Evolutionary conservation across 2,113 vertebrate species (phyloP).

Genomic region (Grus americana): DNA sequence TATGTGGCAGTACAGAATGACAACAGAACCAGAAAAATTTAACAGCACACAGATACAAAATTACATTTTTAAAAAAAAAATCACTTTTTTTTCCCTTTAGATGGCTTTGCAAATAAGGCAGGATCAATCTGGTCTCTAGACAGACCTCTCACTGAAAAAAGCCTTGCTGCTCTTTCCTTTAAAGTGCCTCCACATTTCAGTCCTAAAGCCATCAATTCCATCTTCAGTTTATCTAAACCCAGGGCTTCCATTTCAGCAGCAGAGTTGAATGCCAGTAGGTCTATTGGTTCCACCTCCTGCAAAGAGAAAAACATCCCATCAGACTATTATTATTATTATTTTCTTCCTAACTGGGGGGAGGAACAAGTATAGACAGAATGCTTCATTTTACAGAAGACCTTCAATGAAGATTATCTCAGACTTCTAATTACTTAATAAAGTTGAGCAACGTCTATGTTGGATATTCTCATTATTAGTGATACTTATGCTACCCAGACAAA

Average conservation of each 20-base stretch:
- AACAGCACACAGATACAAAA: not conserved
- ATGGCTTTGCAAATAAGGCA: constrained; percentile 80
- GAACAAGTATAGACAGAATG: not conserved
- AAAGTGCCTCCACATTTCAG: constrained; percentile 94
- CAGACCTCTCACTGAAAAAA: constrained; percentile 85
- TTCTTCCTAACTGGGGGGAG: not conserved
- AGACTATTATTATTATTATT: not conserved
- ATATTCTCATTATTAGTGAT: not conserved
- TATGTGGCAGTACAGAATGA: not conserved
- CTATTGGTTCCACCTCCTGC: constrained; percentile 56
- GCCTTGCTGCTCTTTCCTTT: constrained; percentile 84
- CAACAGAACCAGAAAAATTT: not conserved
- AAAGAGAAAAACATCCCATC: not conserved
- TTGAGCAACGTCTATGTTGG: not conserved
- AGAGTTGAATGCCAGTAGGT: constrained; percentile 72
- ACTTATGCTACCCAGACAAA: not conserved
- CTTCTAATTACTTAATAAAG: not conserved
- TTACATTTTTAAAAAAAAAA: not conserved
- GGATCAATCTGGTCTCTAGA: constrained; percentile 79
- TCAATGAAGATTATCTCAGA: not conserved
- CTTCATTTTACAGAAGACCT: not conserved
- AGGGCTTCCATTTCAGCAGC: constrained; percentile 80
- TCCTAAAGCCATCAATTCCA: constrained; percentile 78
- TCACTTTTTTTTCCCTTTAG: constrained; percentile 79
- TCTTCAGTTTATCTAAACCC: constrained; percentile 88